phyloP scores from a whole-genome alignment of 2,888 invertebrate genomes.

The Apodemia hepburni region DNA sequence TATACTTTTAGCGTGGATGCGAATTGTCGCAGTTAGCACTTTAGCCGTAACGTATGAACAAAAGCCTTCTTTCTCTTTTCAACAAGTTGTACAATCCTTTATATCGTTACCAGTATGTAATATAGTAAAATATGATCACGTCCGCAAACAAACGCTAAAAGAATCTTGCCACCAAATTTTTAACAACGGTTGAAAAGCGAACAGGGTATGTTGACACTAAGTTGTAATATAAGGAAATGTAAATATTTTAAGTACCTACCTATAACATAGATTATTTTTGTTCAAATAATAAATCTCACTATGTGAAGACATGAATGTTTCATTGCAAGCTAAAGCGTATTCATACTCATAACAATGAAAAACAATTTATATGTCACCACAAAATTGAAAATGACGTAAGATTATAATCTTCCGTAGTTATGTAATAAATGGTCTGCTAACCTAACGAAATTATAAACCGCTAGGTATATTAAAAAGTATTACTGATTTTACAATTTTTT shows the following conservation, averaged over 20 bases:
- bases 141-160: constrained; percentile 4
- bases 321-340: constrained; percentile 30
- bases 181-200: constrained; percentile 77
- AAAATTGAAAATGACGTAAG: no score
- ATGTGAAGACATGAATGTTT: constrained; percentile 57
- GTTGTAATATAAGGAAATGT: constrained; percentile 68
- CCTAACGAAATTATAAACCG: no score
- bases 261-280: constrained; percentile 69
- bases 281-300: constrained; percentile 76
- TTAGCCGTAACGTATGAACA: constrained; percentile 31
- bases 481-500: no score
- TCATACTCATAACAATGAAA: no score
- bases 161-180: constrained; percentile 54
- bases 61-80: constrained; percentile 73
- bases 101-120: constrained; percentile 19
- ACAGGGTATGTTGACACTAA: constrained; percentile 75
- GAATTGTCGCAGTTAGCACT: not conserved
- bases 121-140: constrained; percentile 11
- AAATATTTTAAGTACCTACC: constrained; percentile 68
- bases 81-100: constrained; percentile 55
- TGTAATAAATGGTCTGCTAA: no score
- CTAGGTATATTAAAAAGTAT: no score
- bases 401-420: no score
- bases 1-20: not conserved
- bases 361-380: no score